Evolutionary conservation across 2,113 vertebrate species (phyloP).

Genomic region (Mirounga angustirostris): DNA sequence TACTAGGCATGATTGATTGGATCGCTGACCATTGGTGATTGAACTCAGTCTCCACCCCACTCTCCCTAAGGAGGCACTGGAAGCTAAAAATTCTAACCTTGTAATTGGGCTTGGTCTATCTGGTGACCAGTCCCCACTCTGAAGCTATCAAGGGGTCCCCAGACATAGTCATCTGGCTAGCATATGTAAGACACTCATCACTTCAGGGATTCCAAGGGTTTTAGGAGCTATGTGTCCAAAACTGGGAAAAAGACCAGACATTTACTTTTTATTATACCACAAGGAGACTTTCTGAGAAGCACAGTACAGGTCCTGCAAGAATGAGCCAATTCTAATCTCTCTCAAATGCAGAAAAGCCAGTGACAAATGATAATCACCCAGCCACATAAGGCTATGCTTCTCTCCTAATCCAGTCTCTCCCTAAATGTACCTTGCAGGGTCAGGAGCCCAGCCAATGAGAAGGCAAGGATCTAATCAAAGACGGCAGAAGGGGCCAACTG

Average conservation of each 20-base stretch:
- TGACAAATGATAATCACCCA: neutral
- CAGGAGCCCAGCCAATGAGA: neutral
- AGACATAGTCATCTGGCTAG: neutral
- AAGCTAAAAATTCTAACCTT: neutral
- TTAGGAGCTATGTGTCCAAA: neutral
- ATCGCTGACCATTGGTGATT: neutral
- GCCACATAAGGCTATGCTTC: neutral
- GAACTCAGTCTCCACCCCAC: neutral
- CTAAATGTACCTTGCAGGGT: neutral
- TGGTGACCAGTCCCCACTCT: neutral
- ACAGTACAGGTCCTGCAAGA: neutral
- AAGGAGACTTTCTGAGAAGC: neutral
- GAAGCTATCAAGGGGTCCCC: neutral
- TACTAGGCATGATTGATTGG: neutral
- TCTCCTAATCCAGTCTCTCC: neutral
- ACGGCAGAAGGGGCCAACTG: neutral
- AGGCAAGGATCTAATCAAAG: neutral
- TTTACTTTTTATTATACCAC: neutral
- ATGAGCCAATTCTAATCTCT: neutral
- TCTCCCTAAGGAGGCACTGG: neutral
- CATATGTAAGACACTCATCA: neutral
- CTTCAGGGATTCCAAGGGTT: neutral
- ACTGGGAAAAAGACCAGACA: neutral
- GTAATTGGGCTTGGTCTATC: neutral
- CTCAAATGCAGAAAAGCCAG: neutral